These are phyloP conservation scores for Butorides virescens DNA, from an alignment of 2,113 vertebrate species.

Conservation along the genomic window DNA sequence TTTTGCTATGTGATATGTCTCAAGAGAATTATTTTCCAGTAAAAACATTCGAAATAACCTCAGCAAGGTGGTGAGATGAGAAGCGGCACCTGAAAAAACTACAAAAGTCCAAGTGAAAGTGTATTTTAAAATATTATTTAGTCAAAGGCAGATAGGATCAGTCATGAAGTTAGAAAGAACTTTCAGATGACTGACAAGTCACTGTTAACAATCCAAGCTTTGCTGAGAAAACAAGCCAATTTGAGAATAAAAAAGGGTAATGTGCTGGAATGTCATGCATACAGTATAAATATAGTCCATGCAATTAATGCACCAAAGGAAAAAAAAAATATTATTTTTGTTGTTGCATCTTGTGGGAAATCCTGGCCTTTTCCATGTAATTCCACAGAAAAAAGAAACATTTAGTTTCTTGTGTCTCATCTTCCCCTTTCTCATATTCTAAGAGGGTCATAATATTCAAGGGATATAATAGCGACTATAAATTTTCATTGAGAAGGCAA, in stretches of 20 bases:
- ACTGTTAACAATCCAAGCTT: neutral
- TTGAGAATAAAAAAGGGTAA: neutral
- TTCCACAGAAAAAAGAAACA: neutral
- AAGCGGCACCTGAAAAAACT: neutral
- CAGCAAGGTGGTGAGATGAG: neutral
- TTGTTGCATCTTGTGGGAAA: neutral
- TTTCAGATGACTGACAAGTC: constrained; percentile 22
- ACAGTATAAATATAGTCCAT: neutral
- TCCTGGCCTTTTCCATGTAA: neutral
- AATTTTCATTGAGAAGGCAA: neutral
- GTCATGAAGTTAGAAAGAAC: neutral
- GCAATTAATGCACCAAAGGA: constrained; percentile 4
- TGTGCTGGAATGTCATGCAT: neutral
- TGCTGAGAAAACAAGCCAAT: constrained; percentile 29
- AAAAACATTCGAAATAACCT: neutral
- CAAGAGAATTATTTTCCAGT: neutral
- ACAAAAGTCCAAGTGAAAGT: neutral
- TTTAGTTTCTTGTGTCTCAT: neutral
- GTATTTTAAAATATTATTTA: neutral
- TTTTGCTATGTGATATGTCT: neutral
- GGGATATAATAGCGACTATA: neutral
- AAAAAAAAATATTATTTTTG: neutral
- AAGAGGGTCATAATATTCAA: neutral
- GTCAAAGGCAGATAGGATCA: constrained; percentile 17
- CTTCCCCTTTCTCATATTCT: neutral